Evolutionary conservation across 2,797 vertebrate species (phyloP), one percentile per base, ranked within the genome.

Genomic region (Sphenodon punctatus): DNA sequence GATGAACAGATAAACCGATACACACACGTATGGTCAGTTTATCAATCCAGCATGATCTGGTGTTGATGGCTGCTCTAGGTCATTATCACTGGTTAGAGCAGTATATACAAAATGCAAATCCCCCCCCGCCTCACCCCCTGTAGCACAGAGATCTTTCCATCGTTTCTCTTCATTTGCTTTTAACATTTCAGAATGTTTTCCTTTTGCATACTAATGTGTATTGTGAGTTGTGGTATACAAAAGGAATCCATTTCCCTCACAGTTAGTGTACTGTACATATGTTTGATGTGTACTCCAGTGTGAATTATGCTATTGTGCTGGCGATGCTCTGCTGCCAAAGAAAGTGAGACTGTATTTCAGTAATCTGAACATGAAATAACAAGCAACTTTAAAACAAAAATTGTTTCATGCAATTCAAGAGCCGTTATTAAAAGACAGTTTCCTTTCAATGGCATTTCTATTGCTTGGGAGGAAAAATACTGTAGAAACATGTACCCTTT

Each of bases 311-410:
- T 72, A 38, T 70, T 85, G 39, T 67, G 22, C 56, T 71, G 70
- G 30, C 49, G 64, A 43, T 75, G 46, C 70, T 89, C 36, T 72
- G 51, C 36, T 63, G 71, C 75, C 73, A 87, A 87, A 72, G 36
- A 23, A 83, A 85, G 39, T 27, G 41, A 32, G 68, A 74, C 60
- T 64, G 11, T 61, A 65, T 41, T 55, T 64, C 61, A 84, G 9
- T 32, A 34, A 66, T 75, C 72, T 63, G 39, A 80, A 78, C 75
- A 74, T 68, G 68, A 34, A 76, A 46, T 49, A 74, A 79, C 42
- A 80, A 86, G 49, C 25, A 27, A 32, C 45, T 80, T 86, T 39
- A 43, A 91, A 63, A 56, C 8, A 67, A 56, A 66, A 46, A 67
- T 23, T 7, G 16, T 14, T 69, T 77, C 25, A 43, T 59, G 66